Evolutionary conservation across 30 jellyfish, hydroid and myxozoan genomes (phyloP).

Genomic region (Sanderia malayensis): DNA sequence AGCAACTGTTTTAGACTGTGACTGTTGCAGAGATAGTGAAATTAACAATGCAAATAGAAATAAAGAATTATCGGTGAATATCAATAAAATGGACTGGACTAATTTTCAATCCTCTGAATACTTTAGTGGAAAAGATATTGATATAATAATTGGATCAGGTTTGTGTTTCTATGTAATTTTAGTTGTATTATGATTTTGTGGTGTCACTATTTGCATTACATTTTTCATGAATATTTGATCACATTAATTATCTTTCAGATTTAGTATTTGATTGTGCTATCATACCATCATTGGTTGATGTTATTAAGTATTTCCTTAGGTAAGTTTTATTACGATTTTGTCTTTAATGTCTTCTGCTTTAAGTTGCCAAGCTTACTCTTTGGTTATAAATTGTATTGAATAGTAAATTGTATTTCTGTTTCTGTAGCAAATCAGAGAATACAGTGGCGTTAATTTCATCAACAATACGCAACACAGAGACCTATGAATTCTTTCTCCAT

Average conservation of each 20-base stretch:
- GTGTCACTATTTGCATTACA: too few relatives aligned
- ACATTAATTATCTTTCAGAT: conserved; percentile 5
- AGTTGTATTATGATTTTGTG: background rate
- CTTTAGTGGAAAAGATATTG: background rate
- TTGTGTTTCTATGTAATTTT: background rate
- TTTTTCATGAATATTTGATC: background rate
- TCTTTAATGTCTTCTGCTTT: background rate
- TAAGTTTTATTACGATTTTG: background rate
- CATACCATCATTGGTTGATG: conserved; percentile 34
- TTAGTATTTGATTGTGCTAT: conserved; percentile 31
- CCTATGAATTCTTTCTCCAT: conserved; percentile 12
- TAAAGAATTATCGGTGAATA: background rate
- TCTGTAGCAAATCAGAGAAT: conserved; percentile 22
- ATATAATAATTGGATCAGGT: conserved; percentile 48
- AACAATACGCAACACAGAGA: conserved; percentile 35
- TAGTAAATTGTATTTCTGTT: background rate
- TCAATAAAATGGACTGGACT: conserved; percentile 32
- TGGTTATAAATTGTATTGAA: too few relatives aligned
- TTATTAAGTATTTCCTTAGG: conserved; percentile 20
- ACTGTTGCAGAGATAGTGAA: conserved; percentile 20
- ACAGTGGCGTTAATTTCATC: conserved; percentile 22
- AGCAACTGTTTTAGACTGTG: conserved; percentile 11
- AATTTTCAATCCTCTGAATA: background rate
- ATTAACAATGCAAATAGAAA: background rate
- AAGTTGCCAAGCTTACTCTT: background rate